Percentiles rank a stretch among this genome's conserved stretches.
Evolutionary conservation across 2,888 invertebrate species (phyloP).

Genomic region (Chelonus formosanus): DNA sequence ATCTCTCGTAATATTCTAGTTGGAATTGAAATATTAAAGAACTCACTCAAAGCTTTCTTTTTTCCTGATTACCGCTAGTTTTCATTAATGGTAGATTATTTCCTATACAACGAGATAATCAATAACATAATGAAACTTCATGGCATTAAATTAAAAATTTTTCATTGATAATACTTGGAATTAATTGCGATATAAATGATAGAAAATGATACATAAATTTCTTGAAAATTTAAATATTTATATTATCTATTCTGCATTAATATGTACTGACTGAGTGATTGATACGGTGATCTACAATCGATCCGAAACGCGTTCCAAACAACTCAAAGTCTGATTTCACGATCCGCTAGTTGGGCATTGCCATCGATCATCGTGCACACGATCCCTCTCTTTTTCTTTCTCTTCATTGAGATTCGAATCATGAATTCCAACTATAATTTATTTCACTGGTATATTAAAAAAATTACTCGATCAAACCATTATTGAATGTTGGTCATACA

Average conservation of each 20-base stretch:
- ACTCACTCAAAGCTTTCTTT: too few species aligned
- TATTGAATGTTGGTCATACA: background rate
- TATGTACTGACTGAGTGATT: slow-evolving; percentile 34
- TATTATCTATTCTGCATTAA: background rate
- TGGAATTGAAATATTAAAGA: too few species aligned
- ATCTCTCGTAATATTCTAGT: too few species aligned
- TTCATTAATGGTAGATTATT: too few species aligned
- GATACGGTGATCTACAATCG: slow-evolving; percentile 41
- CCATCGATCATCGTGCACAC: slow-evolving; percentile 33
- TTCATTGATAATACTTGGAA: background rate
- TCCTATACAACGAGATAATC: too few species aligned
- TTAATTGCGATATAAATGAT: slow-evolving; percentile 29
- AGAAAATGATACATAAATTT: slow-evolving; percentile 7
- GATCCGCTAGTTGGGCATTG: slow-evolving; percentile 30
- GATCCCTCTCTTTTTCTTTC: slow-evolving; percentile 13
- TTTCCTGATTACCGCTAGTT: too few species aligned
- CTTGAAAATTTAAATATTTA: slow-evolving; percentile 12
- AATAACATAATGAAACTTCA: too few species aligned
- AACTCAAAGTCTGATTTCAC: slow-evolving; percentile 27
- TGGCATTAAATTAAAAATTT: too few species aligned
- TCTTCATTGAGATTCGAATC: slow-evolving; percentile 28
- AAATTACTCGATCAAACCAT: background rate
- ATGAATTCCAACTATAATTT: slow-evolving; percentile 27
- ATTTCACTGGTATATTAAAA: slow-evolving; percentile 5
- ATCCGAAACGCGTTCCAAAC: slow-evolving; percentile 33